These are phyloP conservation scores for Gyps fulvus DNA, from an alignment of 2,113 vertebrate genomes.

Conservation along the genomic window DNA sequence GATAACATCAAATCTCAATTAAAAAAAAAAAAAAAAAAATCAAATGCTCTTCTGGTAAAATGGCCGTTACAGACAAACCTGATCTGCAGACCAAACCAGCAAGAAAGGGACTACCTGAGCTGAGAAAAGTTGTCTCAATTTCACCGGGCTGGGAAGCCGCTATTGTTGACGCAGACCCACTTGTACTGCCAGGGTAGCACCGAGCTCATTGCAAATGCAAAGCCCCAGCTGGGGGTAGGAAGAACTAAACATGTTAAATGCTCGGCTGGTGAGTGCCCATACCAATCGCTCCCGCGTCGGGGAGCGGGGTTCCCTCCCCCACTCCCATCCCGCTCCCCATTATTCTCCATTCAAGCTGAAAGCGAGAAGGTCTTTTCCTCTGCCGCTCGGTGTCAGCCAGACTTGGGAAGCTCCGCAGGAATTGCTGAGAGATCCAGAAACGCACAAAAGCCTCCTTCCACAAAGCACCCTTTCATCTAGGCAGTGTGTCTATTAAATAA, in stretches of 20 bases:
- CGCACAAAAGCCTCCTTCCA: conserved; percentile 77
- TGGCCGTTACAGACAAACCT: background rate
- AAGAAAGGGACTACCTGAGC: background rate
- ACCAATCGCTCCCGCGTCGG: conserved; percentile 50
- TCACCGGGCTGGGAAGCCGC: background rate
- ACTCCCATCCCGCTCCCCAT: conserved; percentile 29
- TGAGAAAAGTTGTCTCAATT: conserved; percentile 4
- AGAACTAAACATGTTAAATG: conserved; percentile 41
- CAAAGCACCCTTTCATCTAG: conserved; percentile 80
- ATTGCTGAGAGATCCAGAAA: conserved; percentile 63
- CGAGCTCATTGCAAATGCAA: conserved; percentile 80
- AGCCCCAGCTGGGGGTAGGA: conserved; percentile 71
- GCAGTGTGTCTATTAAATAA: conserved; percentile 74
- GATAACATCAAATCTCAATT: background rate
- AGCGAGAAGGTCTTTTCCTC: conserved; percentile 73
- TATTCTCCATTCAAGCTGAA: conserved; percentile 78
- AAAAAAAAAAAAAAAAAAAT: background rate
- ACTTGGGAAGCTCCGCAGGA: conserved; percentile 74
- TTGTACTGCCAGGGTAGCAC: conserved; percentile 49
- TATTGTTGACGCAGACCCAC: conserved; percentile 36
- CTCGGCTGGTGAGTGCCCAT: conserved; percentile 59
- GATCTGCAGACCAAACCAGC: background rate
- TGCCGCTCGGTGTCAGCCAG: conserved; percentile 66
- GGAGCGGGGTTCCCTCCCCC: conserved; percentile 29
- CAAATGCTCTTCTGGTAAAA: background rate